Evolutionary conservation across 2,797 vertebrate genomes (phyloP).

Genomic region (Remorina albescens): DNA sequence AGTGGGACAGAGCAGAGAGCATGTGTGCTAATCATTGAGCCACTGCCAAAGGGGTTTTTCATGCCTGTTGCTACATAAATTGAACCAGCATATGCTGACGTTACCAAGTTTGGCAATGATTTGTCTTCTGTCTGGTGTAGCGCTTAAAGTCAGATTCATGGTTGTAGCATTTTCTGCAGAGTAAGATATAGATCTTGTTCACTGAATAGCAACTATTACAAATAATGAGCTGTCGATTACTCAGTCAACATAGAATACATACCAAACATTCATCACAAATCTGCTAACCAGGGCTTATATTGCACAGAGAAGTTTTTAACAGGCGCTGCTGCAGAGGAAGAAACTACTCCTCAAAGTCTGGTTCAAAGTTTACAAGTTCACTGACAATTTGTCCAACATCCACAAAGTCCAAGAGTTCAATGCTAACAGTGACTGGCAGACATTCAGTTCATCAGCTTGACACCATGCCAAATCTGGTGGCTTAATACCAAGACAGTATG

Average conservation of each 20-base stretch:
- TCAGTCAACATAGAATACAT: constrained; percentile 9
- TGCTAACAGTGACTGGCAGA: not conserved
- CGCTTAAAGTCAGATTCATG: not conserved
- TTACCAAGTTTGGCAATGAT: not conserved
- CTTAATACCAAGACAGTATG: constrained; percentile 12
- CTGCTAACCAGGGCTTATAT: not conserved
- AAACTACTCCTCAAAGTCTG: not conserved
- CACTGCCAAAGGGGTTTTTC: not conserved
- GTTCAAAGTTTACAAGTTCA: constrained; percentile 29
- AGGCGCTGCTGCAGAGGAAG: constrained; percentile 5
- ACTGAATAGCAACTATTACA: not conserved
- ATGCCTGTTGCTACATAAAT: constrained; percentile 16
- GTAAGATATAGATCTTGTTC: constrained; percentile 8
- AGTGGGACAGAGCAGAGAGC: not conserved
- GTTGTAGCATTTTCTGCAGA: not conserved
- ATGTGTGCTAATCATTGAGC: constrained; percentile 24
- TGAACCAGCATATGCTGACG: constrained; percentile 28
- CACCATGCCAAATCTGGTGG: constrained; percentile 8
- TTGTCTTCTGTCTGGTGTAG: not conserved
- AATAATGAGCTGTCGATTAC: not conserved
- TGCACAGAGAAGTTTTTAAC: not conserved
- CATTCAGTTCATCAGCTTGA: constrained; percentile 23
- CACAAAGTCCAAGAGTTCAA: constrained; percentile 40
- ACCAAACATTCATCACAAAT: constrained; percentile 28
- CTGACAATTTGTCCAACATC: constrained; percentile 7